Evolutionary conservation across 2,888 invertebrate species (phyloP), one percentile per base, ranked within the genome.

Genomic region (Hipparchia sbordonii): DNA sequence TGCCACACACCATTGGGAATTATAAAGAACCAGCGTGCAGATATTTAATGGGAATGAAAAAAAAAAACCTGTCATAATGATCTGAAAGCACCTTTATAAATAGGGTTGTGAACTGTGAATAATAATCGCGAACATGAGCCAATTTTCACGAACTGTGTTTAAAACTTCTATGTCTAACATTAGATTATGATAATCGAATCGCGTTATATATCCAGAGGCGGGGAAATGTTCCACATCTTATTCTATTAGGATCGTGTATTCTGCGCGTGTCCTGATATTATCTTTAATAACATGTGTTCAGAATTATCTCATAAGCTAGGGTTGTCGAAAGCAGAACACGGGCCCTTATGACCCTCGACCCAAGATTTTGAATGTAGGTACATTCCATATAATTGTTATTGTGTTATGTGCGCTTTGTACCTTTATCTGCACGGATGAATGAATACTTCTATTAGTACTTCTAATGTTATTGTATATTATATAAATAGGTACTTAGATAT

Each of bases 211-310:
- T 48, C 62, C 62, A 74, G 75, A 77, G 80, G 80, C 82, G 79
- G 61, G 72, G 70, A 69, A 73, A 73, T 67, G 61, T 73, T 65
- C 68, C 81, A 82, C 81, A 82, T 81, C 82, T 82, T 84, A 86
- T 88, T 89, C 85, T 87, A 85, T 86, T 87, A 87, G 80, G 80
- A 79, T 76, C 82, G 77, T 80, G 83, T 84, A 82, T 82, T 82
- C 82, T 80, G 80, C 81, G 81, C 84, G 81, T 83, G 84, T 79
- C 77, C 74, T 76, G 84, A 87, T 86, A 84, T 82, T 78, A 86
- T 86, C 87, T 85, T 78, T 82, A 84, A 84, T 86, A 84, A 80
- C 74, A 76, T 73, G 76, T 77, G 77, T 77, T 80, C 79, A 73
- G 79, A 82, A 82, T 82, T 76, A 74, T 77, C 73, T 74, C 71